A percentile compares a stretch with the other conserved stretches of the same genome.
Conservation (phyloP, 2,888 invertebrate species). For the Metalampra italica region DNA sequence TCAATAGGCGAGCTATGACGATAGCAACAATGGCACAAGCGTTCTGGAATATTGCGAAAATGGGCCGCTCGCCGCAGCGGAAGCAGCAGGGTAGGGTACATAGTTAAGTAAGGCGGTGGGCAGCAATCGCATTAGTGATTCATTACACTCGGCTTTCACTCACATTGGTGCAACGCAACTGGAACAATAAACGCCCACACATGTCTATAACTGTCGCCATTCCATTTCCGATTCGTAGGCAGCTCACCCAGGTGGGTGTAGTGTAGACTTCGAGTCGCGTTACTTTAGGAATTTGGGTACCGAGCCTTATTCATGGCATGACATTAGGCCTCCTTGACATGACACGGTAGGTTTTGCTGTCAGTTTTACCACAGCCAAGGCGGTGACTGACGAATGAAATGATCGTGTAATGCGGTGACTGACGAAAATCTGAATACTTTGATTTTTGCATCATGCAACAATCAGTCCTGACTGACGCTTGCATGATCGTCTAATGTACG, state of each 20-base stretch:
- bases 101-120: slow-evolving; percentile 51
- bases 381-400: too few species aligned
- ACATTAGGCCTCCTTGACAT: too few species aligned
- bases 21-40: background rate
- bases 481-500: too few species aligned
- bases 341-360: too few species aligned
- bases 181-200: slow-evolving; percentile 44
- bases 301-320: too few species aligned
- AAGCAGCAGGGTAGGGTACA: slow-evolving; percentile 48
- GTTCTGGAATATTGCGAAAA: slow-evolving; percentile 48
- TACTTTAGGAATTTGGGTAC: too few species aligned
- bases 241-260: background rate
- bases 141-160: slow-evolving; percentile 58
- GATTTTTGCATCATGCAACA: too few species aligned
- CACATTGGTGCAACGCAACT: slow-evolving; percentile 35
- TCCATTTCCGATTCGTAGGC: background rate
- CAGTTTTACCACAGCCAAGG: too few species aligned
- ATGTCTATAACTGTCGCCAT: slow-evolving; percentile 7
- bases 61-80: slow-evolving; percentile 48
- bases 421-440: too few species aligned
- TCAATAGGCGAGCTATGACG: background rate
- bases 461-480: too few species aligned
- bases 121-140: slow-evolving; percentile 55
- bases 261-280: too few species aligned
- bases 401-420: too few species aligned